Percentiles rank a stretch among this genome's conserved stretches.
Conservation (phyloP, 1,140 invertebrate genomes). For the Sarcophaga peregrina region DNA sequence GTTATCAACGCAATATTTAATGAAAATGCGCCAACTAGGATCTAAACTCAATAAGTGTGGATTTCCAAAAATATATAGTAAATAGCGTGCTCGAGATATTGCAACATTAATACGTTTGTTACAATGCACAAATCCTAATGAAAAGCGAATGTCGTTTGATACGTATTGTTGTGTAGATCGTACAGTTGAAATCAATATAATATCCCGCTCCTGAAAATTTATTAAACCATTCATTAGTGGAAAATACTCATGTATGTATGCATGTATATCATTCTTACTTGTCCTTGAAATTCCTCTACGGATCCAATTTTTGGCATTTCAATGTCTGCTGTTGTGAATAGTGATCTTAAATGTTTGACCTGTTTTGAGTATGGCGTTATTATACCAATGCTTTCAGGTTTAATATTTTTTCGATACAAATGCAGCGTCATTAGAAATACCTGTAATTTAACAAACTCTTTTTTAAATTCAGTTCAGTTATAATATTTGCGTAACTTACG, state of each 20-base stretch:
- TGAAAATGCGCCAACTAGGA: conserved; percentile 76
- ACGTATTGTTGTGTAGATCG: conserved; percentile 71
- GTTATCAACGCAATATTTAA: conserved; percentile 74
- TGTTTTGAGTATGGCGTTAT: conserved; percentile 95
- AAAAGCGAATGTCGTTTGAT: conserved; percentile 70
- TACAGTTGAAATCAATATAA: conserved; percentile 90
- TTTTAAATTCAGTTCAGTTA: background rate
- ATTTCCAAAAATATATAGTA: conserved; percentile 86
- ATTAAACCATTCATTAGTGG: background rate
- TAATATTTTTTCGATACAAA: conserved; percentile 75
- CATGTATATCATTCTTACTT: conserved; percentile 47
- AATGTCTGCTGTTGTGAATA: conserved; percentile 70
- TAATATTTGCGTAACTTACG: conserved; percentile 68
- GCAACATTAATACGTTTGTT: conserved; percentile 88
- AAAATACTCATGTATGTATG: background rate
- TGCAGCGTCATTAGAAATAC: conserved; percentile 70
- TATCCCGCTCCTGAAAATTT: conserved; percentile 77
- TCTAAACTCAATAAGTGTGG: conserved; percentile 79
- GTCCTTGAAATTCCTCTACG: conserved; percentile 96
- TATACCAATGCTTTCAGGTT: conserved; percentile 82
- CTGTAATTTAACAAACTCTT: conserved; percentile 52
- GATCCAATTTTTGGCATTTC: conserved; percentile 86
- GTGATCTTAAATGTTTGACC: conserved; percentile 69
- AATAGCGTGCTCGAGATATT: conserved; percentile 82
- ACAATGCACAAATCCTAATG: conserved; percentile 81